Evolutionary conservation across 2,113 vertebrate species (phyloP).

Genomic region (Phalacrocorax brasilianus): DNA sequence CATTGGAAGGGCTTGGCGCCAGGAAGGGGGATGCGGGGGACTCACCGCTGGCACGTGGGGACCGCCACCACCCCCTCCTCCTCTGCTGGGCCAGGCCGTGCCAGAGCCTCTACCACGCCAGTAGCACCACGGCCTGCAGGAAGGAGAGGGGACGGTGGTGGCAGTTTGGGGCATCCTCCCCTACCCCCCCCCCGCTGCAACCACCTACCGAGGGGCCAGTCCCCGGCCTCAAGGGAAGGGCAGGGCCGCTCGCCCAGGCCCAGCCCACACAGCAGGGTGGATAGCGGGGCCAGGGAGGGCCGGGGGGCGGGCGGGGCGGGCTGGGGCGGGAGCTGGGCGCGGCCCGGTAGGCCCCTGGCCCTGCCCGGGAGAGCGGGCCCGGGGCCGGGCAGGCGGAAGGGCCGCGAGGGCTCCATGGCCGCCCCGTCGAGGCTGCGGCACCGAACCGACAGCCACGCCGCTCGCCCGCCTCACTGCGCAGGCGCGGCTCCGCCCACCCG

Average conservation of each 20-base stretch:
- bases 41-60: not conserved
- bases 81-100: fast-evolving
- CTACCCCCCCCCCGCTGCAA: not conserved
- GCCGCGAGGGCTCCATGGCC: too few species aligned
- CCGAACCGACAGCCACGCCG: too few species aligned
- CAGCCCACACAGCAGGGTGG: not conserved
- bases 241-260: not conserved
- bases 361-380: too few species aligned
- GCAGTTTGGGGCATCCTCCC: too few species aligned
- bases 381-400: too few species aligned
- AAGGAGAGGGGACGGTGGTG: not conserved
- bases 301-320: not conserved
- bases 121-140: not conserved
- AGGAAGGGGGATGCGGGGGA: fast-evolving
- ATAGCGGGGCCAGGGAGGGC: not conserved
- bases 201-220: not conserved
- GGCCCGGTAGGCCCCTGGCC: too few species aligned
- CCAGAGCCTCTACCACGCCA: fast-evolving
- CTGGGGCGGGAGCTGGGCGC: too few species aligned
- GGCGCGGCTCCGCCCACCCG: too few species aligned
- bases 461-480: too few species aligned
- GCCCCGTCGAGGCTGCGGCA: too few species aligned
- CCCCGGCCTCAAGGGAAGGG: not conserved
- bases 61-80: fast-evolving
- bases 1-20: fast-evolving